Conservation (phyloP, 2,888 invertebrate genomes). For the Marasmarcha lunaedactyla region DNA sequence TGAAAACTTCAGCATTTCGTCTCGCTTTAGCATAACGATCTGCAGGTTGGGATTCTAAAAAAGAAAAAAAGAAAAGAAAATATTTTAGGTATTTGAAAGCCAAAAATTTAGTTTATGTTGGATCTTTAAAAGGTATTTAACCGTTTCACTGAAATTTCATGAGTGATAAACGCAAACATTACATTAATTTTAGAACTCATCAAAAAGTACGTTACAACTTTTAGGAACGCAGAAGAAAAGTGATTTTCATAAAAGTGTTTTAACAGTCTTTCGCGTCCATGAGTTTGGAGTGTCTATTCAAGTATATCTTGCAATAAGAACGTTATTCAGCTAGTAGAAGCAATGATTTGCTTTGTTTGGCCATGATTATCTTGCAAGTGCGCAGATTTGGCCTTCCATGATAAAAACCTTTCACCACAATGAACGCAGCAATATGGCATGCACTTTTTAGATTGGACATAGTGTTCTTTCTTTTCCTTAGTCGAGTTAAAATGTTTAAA, state of each 20-base stretch:
- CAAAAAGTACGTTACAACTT: neutral
- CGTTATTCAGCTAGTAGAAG: neutral
- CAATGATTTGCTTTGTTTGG: neutral
- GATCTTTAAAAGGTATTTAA: too few relatives aligned
- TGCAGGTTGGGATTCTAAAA: conserved; percentile 62
- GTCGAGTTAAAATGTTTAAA: conserved; percentile 15
- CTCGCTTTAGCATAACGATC: conserved; percentile 48
- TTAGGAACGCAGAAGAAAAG: too few relatives aligned
- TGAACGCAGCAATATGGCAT: neutral
- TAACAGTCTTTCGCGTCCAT: neutral
- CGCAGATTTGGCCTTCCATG: neutral
- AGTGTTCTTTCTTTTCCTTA: conserved; percentile 19
- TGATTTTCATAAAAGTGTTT: too few relatives aligned
- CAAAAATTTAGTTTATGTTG: neutral
- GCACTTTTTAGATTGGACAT: neutral
- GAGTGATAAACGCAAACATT: too few relatives aligned
- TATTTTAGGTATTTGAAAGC: conserved; percentile 12
- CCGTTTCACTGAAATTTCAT: too few relatives aligned
- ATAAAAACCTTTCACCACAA: neutral
- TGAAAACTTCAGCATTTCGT: conserved; percentile 53
- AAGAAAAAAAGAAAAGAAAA: conserved; percentile 40
- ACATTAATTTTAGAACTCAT: too few relatives aligned
- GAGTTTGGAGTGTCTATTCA: neutral
- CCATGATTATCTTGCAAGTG: neutral
- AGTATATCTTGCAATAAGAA: neutral